Evolutionary conservation across 2,888 invertebrate species (phyloP).

Genomic region (Conus canariensis): DNA sequence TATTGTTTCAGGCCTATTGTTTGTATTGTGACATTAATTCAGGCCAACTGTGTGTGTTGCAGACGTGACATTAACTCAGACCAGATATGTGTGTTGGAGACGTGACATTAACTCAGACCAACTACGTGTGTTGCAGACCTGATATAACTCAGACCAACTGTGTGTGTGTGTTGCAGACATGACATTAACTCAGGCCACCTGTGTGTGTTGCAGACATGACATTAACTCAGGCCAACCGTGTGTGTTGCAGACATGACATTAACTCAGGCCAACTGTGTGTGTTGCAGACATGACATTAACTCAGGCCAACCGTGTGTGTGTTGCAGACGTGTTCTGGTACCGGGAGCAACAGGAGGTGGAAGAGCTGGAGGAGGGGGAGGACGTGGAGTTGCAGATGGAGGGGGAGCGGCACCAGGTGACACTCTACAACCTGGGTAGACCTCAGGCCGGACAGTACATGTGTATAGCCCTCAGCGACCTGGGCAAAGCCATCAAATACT

Average conservation of each 20-base stretch:
- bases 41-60: too few species aligned
- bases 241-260: too few species aligned
- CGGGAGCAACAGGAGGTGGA: conserved; percentile 63
- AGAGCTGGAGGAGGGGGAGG: conserved; percentile 73
- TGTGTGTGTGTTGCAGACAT: conserved; percentile 64
- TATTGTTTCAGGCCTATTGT: not conserved
- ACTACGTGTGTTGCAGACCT: too few species aligned
- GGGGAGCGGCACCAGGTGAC: conserved; percentile 64
- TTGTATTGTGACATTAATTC: too few species aligned
- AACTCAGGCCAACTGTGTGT: too few species aligned
- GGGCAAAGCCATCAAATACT: conserved; percentile 69
- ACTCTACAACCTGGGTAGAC: conserved; percentile 65
- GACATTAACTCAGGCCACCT: not conserved
- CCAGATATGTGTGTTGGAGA: too few species aligned
- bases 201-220: too few species aligned
- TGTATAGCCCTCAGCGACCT: conserved; percentile 71
- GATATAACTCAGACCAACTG: too few species aligned
- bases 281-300: conserved; percentile 60
- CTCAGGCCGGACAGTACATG: conserved; percentile 72
- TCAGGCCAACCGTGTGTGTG: too few species aligned
- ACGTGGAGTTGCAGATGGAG: conserved; percentile 66
- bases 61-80: too few species aligned
- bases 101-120: too few species aligned
- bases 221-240: too few species aligned
- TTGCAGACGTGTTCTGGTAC: conserved; percentile 77